Conservation (phyloP, 2,888 invertebrate genomes). For the Drosophila testacea region DNA sequence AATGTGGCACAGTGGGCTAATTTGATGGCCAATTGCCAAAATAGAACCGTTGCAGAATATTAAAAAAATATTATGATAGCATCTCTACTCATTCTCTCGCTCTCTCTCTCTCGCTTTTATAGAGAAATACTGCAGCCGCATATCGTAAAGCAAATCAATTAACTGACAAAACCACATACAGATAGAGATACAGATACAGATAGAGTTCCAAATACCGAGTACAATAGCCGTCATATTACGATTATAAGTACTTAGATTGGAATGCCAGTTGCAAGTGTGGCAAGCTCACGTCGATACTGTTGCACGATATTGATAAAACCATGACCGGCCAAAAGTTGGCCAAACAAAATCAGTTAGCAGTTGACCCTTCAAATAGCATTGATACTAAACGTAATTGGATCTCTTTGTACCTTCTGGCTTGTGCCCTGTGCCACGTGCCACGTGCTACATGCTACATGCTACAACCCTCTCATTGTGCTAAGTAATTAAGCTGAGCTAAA, state of each 20-base stretch:
- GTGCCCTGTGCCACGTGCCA: constrained; percentile 14
- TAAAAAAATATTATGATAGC: constrained; percentile 71
- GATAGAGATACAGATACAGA: constrained; percentile 1
- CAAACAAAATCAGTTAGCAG: constrained; percentile 45
- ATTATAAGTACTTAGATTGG: constrained; percentile 21
- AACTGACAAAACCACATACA: constrained; percentile 47
- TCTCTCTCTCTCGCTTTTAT: neutral
- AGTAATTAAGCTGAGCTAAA: constrained; percentile 44
- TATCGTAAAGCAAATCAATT: constrained; percentile 72
- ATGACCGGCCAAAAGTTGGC: constrained; percentile 30
- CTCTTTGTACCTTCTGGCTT: constrained; percentile 34
- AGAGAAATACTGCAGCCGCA: constrained; percentile 57
- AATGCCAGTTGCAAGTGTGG: constrained; percentile 36
- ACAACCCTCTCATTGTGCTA: constrained; percentile 22
- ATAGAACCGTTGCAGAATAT: constrained; percentile 63
- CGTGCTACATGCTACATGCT: constrained; percentile 13
- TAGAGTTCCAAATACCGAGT: constrained; percentile 13
- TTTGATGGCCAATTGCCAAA: constrained; percentile 77
- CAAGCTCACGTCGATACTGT: constrained; percentile 10
- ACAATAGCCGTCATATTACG: constrained; percentile 22
- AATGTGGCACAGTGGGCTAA: constrained; percentile 78
- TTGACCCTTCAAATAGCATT: constrained; percentile 39
- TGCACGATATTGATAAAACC: constrained; percentile 12
- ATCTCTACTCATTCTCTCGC: neutral
- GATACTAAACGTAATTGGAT: constrained; percentile 50